Percentiles rank a stretch among this genome's conserved stretches.
Conservation (phyloP, 2,797 vertebrate species). For the Sternotherus odoratus region DNA sequence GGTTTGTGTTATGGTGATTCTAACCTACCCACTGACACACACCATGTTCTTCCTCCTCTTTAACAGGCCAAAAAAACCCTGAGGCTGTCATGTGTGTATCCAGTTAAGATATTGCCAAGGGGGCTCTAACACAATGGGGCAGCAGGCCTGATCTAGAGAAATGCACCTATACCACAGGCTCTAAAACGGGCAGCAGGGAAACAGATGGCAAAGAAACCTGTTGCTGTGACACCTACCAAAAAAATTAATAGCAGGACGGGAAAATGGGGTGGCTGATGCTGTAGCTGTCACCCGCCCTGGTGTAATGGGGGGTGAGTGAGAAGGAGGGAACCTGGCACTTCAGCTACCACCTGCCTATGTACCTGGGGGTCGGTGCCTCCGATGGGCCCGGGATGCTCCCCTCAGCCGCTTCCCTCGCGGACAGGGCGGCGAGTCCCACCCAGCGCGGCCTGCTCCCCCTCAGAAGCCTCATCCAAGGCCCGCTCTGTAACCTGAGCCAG, state of each 20-base stretch:
- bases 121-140: not conserved
- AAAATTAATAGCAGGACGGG: rapidly evolving
- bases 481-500: not conserved
- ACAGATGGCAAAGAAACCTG: not conserved
- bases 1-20: not conserved
- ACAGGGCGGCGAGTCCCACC: not conserved
- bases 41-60: not conserved
- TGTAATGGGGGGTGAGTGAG: not conserved
- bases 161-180: rapidly evolving
- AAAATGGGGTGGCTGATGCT: not conserved
- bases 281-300: conserved; percentile 1
- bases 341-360: no score
- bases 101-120: not conserved
- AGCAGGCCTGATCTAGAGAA: not conserved
- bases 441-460: not conserved
- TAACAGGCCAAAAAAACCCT: not conserved
- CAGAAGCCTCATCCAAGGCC: not conserved
- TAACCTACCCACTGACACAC: not conserved
- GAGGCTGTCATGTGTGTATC: not conserved
- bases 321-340: not conserved
- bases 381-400: not conserved
- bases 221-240: conserved; percentile 3
- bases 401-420: not conserved
- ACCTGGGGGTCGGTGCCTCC: not conserved
- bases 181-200: not conserved